Evolutionary conservation across 2,797 vertebrate species (phyloP).

Genomic region (Chrosomus eos): DNA sequence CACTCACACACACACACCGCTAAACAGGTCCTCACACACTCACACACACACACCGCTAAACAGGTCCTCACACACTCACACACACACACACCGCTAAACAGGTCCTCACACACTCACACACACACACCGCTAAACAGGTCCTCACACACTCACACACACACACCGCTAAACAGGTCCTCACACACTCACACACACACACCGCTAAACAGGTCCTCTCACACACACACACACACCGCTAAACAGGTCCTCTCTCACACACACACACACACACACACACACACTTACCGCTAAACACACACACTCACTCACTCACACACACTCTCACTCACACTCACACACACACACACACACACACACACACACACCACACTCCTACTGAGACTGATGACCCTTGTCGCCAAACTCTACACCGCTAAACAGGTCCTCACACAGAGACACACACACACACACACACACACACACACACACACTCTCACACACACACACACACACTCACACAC

Average conservation of each 20-base stretch:
- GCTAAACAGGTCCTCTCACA: slow-evolving; percentile 78
- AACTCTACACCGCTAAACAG: too few species aligned
- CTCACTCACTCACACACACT: background rate
- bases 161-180: slow-evolving; percentile 82
- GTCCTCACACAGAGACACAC: too few species aligned
- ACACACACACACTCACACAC: too few species aligned
- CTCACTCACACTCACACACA: background rate
- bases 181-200: slow-evolving; percentile 66
- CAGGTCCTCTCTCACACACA: slow-evolving; percentile 72
- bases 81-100: slow-evolving; percentile 84
- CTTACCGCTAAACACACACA: slow-evolving; percentile 82
- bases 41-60: too few species aligned
- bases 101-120: slow-evolving; percentile 57
- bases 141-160: slow-evolving; percentile 50
- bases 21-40: too few species aligned
- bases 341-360: background rate
- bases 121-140: slow-evolving; percentile 84
- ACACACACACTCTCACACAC: background rate
- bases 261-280: background rate
- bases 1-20: too few species aligned
- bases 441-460: background rate
- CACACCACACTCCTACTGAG: background rate
- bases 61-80: too few species aligned
- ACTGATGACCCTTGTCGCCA: too few species aligned
- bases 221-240: slow-evolving; percentile 77